These are phyloP conservation scores for Naso thynnoides DNA, from an alignment of 2,797 vertebrate genomes.

Conservation along the genomic window DNA sequence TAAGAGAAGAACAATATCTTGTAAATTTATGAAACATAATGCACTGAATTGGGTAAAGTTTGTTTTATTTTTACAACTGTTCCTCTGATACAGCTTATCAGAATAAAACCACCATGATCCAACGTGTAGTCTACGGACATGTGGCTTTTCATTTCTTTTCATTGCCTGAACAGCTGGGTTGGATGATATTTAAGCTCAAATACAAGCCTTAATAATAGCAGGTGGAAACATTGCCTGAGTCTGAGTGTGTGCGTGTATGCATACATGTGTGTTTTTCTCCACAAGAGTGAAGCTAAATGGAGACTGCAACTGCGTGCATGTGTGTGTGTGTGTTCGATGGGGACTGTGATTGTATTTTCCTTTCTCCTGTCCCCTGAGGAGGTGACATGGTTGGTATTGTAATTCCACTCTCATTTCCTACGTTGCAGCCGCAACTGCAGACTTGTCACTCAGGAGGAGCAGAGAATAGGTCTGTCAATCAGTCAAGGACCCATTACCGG, in stretches of 20 bases:
- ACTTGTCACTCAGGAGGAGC: slow-evolving; percentile 82
- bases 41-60: background rate
- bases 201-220: slow-evolving; percentile 36
- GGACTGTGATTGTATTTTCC: slow-evolving; percentile 81
- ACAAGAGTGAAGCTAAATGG: slow-evolving; percentile 42
- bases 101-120: slow-evolving; percentile 5
- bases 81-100: background rate
- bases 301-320: slow-evolving; percentile 30
- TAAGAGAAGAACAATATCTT: background rate
- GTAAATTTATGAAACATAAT: slow-evolving; percentile 4
- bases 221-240: slow-evolving; percentile 37
- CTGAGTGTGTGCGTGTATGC: slow-evolving; percentile 28
- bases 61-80: slow-evolving; percentile 7
- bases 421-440: slow-evolving; percentile 70
- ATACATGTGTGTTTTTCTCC: slow-evolving; percentile 25
- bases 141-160: slow-evolving; percentile 16
- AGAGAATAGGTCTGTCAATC: slow-evolving; percentile 85
- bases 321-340: slow-evolving; percentile 66
- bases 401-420: slow-evolving; percentile 86
- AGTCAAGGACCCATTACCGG: slow-evolving; percentile 78
- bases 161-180: slow-evolving; percentile 13
- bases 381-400: slow-evolving; percentile 84
- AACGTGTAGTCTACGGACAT: slow-evolving; percentile 9
- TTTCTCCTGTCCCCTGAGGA: slow-evolving; percentile 81
- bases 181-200: slow-evolving; percentile 38